These are phyloP conservation scores for Drosophila nr. perissopoda DNA, from an alignment of 2,888 invertebrate genomes.

Conservation along the genomic window DNA sequence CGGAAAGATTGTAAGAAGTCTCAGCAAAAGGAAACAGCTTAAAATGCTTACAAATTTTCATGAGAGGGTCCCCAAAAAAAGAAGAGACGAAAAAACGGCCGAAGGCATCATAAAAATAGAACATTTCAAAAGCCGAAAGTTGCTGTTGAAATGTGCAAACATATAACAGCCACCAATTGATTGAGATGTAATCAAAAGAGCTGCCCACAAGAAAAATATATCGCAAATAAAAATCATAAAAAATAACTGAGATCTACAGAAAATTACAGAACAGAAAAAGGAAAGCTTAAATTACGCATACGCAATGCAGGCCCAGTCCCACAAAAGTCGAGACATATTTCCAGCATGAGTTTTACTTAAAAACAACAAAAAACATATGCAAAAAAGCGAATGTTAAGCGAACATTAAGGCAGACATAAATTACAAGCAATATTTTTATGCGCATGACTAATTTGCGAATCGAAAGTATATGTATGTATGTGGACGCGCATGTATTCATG, in stretches of 20 bases:
- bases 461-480: slow-evolving; percentile 21
- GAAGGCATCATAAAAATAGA: slow-evolving; percentile 72
- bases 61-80: slow-evolving; percentile 29
- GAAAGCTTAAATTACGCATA: slow-evolving; percentile 62
- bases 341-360: background rate
- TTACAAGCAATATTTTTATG: slow-evolving; percentile 64
- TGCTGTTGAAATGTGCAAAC: slow-evolving; percentile 73
- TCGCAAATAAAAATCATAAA: slow-evolving; percentile 46
- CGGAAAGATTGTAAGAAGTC: slow-evolving; percentile 19
- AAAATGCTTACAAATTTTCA: slow-evolving; percentile 71
- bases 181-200: slow-evolving; percentile 79
- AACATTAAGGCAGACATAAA: slow-evolving; percentile 70
- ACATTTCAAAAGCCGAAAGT: slow-evolving; percentile 69
- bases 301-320: slow-evolving; percentile 39
- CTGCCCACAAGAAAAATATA: slow-evolving; percentile 28
- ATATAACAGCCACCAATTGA: slow-evolving; percentile 80
- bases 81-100: slow-evolving; percentile 45
- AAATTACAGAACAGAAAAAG: slow-evolving; percentile 24
- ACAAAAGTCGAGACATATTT: slow-evolving; percentile 11
- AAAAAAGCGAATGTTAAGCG: slow-evolving; percentile 62
- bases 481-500: background rate
- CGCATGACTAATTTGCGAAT: slow-evolving; percentile 76
- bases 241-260: slow-evolving; percentile 23
- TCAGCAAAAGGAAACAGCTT: slow-evolving; percentile 46
- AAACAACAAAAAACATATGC: slow-evolving; percentile 60